Percentiles rank a stretch among this genome's conserved stretches.
phyloP scores from a whole-genome alignment of 2,113 vertebrate species.

The Pachypanchax playfairii region DNA sequence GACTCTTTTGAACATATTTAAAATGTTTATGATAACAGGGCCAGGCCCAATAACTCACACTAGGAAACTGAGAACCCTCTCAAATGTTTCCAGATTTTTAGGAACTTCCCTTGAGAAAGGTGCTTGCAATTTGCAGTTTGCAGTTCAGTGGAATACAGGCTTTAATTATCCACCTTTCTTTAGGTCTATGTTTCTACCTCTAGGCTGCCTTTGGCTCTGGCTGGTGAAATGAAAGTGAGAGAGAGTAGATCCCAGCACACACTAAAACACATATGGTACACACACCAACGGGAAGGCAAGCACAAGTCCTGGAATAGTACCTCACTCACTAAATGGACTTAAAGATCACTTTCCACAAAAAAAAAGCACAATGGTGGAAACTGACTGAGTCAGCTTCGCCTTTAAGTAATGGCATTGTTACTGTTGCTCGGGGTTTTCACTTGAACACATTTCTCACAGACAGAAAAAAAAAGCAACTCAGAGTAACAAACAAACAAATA shows the following conservation, averaged over 20 bases:
- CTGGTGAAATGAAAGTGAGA: conserved; percentile 41
- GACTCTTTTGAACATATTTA: too few species aligned
- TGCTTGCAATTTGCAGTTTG: too few species aligned
- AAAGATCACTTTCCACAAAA: conserved; percentile 58
- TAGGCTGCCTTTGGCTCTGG: conserved; percentile 45
- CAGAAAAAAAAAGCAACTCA: conserved; percentile 54
- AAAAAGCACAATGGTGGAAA: conserved; percentile 79
- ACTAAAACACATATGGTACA: conserved; percentile 69
- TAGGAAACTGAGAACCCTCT: too few species aligned
- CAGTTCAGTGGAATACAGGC: too few species aligned
- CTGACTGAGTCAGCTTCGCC: conserved; percentile 66
- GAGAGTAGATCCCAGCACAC: conserved; percentile 62
- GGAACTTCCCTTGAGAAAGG: too few species aligned
- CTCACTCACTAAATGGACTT: conserved; percentile 65
- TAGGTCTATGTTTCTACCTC: conserved; percentile 22
- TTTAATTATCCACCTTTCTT: too few species aligned
- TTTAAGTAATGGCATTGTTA: conserved; percentile 73
- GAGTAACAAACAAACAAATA: conserved; percentile 46
- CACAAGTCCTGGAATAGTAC: conserved; percentile 63
- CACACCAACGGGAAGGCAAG: conserved; percentile 73
- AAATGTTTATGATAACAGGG: too few species aligned
- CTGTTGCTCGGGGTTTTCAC: conserved; percentile 54
- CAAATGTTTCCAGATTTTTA: too few species aligned
- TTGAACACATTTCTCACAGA: conserved; percentile 61
- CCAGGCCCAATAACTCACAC: too few species aligned